Evolutionary conservation across 2,113 vertebrate genomes (phyloP).

Genomic region (Thalassoma bifasciatum): DNA sequence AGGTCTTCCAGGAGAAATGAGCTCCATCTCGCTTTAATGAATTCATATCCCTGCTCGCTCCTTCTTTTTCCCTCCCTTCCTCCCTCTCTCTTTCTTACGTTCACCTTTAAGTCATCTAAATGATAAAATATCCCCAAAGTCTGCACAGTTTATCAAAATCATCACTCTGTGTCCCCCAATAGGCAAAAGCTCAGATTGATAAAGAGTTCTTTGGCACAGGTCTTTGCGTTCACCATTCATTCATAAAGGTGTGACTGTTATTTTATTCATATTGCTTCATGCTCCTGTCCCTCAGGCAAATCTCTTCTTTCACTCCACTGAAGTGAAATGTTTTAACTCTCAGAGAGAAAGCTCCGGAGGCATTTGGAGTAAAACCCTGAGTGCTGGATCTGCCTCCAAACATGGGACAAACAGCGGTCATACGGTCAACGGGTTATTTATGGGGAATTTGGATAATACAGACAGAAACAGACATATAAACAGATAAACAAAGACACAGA

Average conservation of each 20-base stretch:
- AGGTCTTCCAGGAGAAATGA: constrained; percentile 13
- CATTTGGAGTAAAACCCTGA: background rate
- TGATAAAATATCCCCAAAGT: constrained; percentile 3
- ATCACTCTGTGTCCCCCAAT: background rate
- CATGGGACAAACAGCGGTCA: too few species aligned
- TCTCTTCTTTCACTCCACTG: constrained; percentile 15
- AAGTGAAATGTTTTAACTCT: constrained; percentile 30
- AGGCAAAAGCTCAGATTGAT: background rate
- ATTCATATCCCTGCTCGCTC: constrained; percentile 1
- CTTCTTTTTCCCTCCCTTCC: background rate
- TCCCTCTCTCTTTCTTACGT: background rate
- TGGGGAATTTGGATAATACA: too few species aligned
- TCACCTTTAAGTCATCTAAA: background rate
- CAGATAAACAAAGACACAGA: too few species aligned
- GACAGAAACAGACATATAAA: too few species aligned
- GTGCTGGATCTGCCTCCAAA: constrained; percentile 9
- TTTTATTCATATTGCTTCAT: constrained; percentile 23
- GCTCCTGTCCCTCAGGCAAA: constrained; percentile 11
- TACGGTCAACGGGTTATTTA: too few species aligned
- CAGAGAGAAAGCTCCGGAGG: constrained; percentile 1
- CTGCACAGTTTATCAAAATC: background rate
- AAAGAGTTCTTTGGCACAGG: constrained; percentile 7
- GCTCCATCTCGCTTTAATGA: constrained; percentile 8
- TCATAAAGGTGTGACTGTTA: constrained; percentile 11
- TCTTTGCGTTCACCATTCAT: background rate